phyloP scores from a whole-genome alignment of 2,888 invertebrate species.

The Allacma fusca region DNA sequence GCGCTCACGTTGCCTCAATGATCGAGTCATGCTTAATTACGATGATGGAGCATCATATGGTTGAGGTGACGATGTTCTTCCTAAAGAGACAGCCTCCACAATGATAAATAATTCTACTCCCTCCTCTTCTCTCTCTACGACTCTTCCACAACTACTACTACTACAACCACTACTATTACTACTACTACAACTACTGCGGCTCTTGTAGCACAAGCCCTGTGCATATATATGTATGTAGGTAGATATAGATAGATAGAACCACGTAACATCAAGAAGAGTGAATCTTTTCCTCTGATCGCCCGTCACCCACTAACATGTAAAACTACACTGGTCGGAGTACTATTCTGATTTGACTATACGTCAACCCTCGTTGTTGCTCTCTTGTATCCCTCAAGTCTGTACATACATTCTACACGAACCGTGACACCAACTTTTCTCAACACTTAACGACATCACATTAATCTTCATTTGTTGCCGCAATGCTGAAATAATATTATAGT shows the following conservation, averaged over 20 bases:
- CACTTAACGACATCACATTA: slow-evolving; percentile 30
- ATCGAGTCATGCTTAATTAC: slow-evolving; percentile 40
- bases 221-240: too few relatives aligned
- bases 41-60: slow-evolving; percentile 45
- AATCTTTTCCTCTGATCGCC: too few relatives aligned
- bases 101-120: slow-evolving; percentile 34
- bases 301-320: too few relatives aligned
- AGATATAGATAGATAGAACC: too few relatives aligned
- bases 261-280: too few relatives aligned
- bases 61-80: slow-evolving; percentile 31
- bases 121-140: background rate
- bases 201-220: too few relatives aligned
- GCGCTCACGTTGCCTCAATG: slow-evolving; percentile 28
- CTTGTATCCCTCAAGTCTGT: background rate
- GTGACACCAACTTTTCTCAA: background rate
- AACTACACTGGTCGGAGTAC: too few relatives aligned
- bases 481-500: slow-evolving; percentile 10
- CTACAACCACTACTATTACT: too few relatives aligned
- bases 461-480: slow-evolving; percentile 35
- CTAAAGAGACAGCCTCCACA: slow-evolving; percentile 38
- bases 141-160: too few relatives aligned
- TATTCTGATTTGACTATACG: background rate
- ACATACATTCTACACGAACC: slow-evolving; percentile 16
- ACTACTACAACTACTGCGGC: too few relatives aligned
- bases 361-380: background rate